Evolutionary conservation across 2,113 vertebrate species (phyloP).

Genomic region (Thunnus maccoyii): DNA sequence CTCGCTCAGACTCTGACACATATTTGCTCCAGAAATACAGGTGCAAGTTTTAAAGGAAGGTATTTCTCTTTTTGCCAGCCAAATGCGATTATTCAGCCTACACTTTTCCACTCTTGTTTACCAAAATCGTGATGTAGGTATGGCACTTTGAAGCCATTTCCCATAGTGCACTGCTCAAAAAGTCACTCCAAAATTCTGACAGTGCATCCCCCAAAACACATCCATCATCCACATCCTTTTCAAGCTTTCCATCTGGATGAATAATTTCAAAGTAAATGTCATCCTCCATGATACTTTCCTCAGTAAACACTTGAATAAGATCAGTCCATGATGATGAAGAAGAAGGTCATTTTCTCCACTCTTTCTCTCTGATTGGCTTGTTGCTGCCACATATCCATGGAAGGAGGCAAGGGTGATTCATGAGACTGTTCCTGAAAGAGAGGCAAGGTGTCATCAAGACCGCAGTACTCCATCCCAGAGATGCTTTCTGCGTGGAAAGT

Average conservation of each 20-base stretch:
- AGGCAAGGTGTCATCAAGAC: background rate
- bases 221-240: constrained; percentile 40
- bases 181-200: constrained; percentile 52
- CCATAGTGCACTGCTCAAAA: constrained; percentile 60
- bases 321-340: background rate
- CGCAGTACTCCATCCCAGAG: too few relatives aligned
- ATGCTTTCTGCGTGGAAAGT: too few relatives aligned
- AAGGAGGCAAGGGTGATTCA: background rate
- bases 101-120: constrained; percentile 51
- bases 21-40: constrained; percentile 16
- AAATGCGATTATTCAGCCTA: constrained; percentile 40
- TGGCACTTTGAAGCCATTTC: constrained; percentile 54
- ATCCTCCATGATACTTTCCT: too few relatives aligned
- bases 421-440: background rate
- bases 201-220: constrained; percentile 34
- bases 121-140: constrained; percentile 47
- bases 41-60: too few relatives aligned
- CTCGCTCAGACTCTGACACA: constrained; percentile 41
- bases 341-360: background rate
- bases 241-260: constrained; percentile 27
- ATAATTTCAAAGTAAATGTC: constrained; percentile 17
- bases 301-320: too few relatives aligned
- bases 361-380: background rate
- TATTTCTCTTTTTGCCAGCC: constrained; percentile 37
- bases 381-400: background rate